Evolutionary conservation across 2,888 invertebrate genomes (phyloP), one percentile per base, ranked within the genome.

Genomic region (Apodemia zela): DNA sequence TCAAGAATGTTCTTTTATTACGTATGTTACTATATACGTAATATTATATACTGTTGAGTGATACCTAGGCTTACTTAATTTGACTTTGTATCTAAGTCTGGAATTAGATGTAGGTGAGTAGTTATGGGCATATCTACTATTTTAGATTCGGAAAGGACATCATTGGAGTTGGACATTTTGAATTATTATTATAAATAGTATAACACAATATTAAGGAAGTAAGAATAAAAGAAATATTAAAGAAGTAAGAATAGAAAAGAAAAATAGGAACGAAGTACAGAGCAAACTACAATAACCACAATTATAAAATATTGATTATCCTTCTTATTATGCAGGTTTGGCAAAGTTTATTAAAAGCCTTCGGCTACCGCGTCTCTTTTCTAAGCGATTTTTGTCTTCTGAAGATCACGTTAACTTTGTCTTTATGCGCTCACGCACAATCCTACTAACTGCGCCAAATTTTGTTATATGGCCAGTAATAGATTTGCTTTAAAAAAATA

Each of bases 41-140:
- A 33, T 33, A 67, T 25, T n/a, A 64, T 49, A 0, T 18, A 13
- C 57, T 65, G 11, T 11, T 65, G 47, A 15, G 47, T 8, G 13
- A 60, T 21, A 5, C 29, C n/a, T 67, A 67, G 3, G 66, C 62
- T 65, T 69, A 59, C 17, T 63, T 54, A n/a, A 51, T 17, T 33
- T 25, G 66, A 49, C 42, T 63, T 63, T 0, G 66, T 66, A 21
- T 66, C 65, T 18, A 66, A 69, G 8, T 64, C 54, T 21, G 65
- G 67, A 42, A 66, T 67, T 4, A 62, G 59, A 61, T 66, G 51
- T 17, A 64, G 29, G 6, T 64, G 60, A 6, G 63, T 63, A 11
- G n/a, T 45, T 25, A 65, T 17, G 6, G 42, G 5, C 15, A 15
- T 42, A 11, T 38, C 38, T 38, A 38, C 38, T 11, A 38, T 42